Percentiles rank a stretch among this genome's conserved stretches.
Evolutionary conservation across 2,113 vertebrate genomes (phyloP).

Genomic region (Loxodonta africana): DNA sequence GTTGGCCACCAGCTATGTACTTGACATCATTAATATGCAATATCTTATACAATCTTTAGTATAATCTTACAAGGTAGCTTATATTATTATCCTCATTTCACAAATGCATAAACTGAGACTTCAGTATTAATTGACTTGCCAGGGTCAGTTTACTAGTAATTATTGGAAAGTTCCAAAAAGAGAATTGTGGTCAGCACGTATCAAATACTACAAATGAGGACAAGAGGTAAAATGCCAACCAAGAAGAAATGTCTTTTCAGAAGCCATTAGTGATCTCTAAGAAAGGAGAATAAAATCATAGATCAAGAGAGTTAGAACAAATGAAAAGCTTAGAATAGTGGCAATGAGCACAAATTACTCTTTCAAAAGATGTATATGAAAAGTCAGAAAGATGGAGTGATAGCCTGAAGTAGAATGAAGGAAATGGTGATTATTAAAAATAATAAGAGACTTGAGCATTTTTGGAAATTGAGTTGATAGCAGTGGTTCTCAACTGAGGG

Average conservation of each 20-base stretch:
- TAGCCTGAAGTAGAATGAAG: background rate
- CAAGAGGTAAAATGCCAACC: background rate
- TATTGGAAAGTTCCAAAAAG: background rate
- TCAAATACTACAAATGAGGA: background rate
- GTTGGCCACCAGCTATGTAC: background rate
- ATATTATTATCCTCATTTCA: constrained; percentile 13
- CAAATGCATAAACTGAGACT: background rate
- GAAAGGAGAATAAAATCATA: background rate
- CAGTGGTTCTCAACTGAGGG: background rate
- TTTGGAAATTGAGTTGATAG: background rate
- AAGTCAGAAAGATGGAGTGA: background rate
- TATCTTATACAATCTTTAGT: background rate
- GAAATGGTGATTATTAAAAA: background rate
- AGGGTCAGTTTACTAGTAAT: background rate
- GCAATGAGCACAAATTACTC: background rate
- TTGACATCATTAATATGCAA: background rate
- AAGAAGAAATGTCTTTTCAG: constrained; percentile 4
- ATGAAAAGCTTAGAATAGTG: background rate
- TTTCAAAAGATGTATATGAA: background rate
- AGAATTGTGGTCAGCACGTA: background rate
- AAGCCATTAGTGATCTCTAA: background rate
- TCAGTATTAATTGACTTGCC: background rate
- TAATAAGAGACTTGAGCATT: background rate
- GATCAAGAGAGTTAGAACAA: background rate
- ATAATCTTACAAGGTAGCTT: background rate